phyloP scores from a whole-genome alignment of 2,113 vertebrate species.

The Ptyas mucosa region DNA sequence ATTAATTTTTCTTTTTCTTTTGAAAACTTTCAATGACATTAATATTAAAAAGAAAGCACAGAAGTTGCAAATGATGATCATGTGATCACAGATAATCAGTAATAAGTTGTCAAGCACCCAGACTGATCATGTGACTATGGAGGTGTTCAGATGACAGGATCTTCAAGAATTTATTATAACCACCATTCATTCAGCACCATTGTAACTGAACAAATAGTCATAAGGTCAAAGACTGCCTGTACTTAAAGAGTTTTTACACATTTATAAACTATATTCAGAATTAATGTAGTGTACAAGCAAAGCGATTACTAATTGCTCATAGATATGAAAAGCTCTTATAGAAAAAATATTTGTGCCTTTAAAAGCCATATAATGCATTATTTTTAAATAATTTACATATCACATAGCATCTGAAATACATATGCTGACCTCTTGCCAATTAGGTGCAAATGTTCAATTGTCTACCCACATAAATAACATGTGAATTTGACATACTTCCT shows the following conservation, averaged over 20 bases:
- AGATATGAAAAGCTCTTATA: neutral
- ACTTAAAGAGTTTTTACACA: neutral
- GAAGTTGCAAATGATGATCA: neutral
- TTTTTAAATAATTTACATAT: neutral
- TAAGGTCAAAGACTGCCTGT: neutral
- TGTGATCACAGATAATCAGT: neutral
- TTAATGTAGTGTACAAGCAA: neutral
- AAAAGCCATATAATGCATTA: neutral
- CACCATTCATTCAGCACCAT: neutral
- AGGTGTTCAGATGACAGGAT: neutral
- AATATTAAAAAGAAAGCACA: neutral
- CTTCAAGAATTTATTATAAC: neutral
- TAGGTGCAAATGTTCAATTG: neutral
- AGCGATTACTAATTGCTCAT: neutral
- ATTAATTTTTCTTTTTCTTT: neutral
- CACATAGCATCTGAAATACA: neutral
- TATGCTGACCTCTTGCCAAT: neutral
- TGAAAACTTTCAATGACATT: neutral
- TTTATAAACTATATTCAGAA: neutral
- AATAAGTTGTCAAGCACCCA: neutral
- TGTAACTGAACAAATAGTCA: neutral
- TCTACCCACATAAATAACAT: neutral
- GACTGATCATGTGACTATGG: neutral
- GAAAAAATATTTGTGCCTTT: neutral
- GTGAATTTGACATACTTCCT: neutral